These are phyloP conservation scores for Stenurella melanura DNA, from an alignment of 2,888 invertebrate species.

Conservation along the genomic window DNA sequence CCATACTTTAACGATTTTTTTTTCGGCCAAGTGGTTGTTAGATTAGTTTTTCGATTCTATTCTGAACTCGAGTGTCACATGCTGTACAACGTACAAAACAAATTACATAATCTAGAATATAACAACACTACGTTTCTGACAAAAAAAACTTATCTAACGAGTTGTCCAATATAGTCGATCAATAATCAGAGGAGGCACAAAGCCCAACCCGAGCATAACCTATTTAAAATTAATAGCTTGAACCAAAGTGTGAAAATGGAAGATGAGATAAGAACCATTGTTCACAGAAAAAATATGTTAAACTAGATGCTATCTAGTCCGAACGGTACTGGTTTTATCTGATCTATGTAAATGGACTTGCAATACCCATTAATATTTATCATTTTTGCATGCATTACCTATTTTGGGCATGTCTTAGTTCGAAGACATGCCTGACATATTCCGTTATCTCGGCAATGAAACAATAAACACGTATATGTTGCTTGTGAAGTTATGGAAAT, in stretches of 20 bases:
- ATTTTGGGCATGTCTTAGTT: constrained; percentile 15
- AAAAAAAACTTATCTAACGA: background rate
- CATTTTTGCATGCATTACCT: constrained; percentile 13
- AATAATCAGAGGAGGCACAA: background rate
- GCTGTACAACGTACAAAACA: too few species aligned
- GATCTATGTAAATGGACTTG: constrained; percentile 28
- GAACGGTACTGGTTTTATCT: constrained; percentile 21
- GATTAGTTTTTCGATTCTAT: too few species aligned
- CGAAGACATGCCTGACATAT: constrained; percentile 5
- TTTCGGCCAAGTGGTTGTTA: too few species aligned
- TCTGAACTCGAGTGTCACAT: too few species aligned
- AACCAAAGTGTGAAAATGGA: constrained; percentile 4
- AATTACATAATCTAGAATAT: background rate
- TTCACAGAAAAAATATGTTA: constrained; percentile 20
- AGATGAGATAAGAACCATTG: constrained; percentile 14
- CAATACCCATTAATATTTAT: constrained; percentile 35
- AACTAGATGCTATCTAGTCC: constrained; percentile 28
- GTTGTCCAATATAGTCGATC: background rate
- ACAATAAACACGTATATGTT: background rate
- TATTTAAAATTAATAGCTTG: background rate
- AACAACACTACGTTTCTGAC: background rate
- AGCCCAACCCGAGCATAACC: background rate
- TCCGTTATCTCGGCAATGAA: background rate
- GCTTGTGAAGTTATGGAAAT: background rate
- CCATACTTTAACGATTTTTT: too few species aligned